A percentile compares a stretch with the other conserved stretches of the same genome.
Evolutionary conservation across 2,888 invertebrate genomes (phyloP).

Genomic region (Pristionchus maxplancki): DNA sequence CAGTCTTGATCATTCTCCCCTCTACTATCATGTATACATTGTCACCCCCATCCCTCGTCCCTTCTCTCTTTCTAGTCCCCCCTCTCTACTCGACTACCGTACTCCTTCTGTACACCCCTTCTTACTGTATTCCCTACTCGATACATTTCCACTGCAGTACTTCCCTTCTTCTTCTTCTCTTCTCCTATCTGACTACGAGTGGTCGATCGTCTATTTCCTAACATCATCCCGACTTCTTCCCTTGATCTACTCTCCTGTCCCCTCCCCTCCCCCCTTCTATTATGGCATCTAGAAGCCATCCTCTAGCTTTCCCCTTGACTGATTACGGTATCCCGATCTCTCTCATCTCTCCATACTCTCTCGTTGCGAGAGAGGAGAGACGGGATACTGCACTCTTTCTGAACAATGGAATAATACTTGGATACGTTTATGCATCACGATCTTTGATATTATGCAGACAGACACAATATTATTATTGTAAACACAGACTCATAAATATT

Average conservation of each 20-base stretch:
- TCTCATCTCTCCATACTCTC: constrained; percentile 29
- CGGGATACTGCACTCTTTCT: constrained; percentile 7
- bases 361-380: not conserved
- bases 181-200: constrained; percentile 39
- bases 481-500: constrained; percentile 39
- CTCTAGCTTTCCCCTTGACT: constrained; percentile 5
- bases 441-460: constrained; percentile 37
- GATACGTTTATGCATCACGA: constrained; percentile 46
- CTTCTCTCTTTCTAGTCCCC: constrained; percentile 15
- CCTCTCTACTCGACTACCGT: constrained; percentile 43
- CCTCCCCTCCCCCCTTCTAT: not conserved
- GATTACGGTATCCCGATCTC: constrained; percentile 26
- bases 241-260: constrained; percentile 24
- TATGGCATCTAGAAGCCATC: too few relatives aligned
- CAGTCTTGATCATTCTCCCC: not conserved
- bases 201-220: constrained; percentile 19
- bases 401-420: constrained; percentile 38
- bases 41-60: constrained; percentile 9
- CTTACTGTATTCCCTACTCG: constrained; percentile 20
- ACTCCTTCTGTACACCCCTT: constrained; percentile 29
- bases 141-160: constrained; percentile 15
- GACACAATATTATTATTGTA: constrained; percentile 39
- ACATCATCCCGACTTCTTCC: constrained; percentile 37
- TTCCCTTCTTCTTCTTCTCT: constrained; percentile 6
- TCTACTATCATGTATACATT: constrained; percentile 24